These are phyloP conservation scores for Sylvia atricapilla DNA, from an alignment of 2,113 vertebrate genomes.

Conservation along the genomic window DNA sequence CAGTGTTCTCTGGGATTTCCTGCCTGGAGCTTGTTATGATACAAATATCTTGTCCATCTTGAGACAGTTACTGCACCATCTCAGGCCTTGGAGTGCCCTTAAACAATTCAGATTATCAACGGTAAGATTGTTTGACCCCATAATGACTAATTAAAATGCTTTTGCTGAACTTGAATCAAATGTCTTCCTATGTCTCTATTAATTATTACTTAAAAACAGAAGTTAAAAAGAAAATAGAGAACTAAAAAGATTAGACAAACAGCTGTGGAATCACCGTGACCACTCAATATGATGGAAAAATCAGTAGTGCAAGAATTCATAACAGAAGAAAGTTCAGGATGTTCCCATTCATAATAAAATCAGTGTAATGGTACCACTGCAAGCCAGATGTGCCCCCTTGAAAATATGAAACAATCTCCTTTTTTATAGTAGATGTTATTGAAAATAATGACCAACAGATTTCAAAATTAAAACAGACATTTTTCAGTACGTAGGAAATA, in stretches of 20 bases:
- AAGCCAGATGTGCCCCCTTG: background rate
- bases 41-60: background rate
- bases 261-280: background rate
- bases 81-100: background rate
- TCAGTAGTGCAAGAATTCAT: background rate
- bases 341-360: background rate
- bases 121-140: background rate
- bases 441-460: background rate
- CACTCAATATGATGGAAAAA: background rate
- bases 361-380: background rate
- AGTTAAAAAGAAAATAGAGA: background rate
- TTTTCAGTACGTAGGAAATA: background rate
- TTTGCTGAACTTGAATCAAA: background rate
- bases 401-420: background rate
- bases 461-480: background rate
- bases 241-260: background rate
- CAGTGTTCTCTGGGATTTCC: background rate
- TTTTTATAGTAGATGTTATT: background rate
- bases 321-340: background rate
- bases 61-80: background rate
- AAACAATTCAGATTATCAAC: background rate
- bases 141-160: background rate
- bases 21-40: background rate
- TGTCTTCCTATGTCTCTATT: background rate
- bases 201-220: background rate